phyloP scores from a whole-genome alignment of 2,888 invertebrate genomes.

The Dromius quadrimaculatus region DNA sequence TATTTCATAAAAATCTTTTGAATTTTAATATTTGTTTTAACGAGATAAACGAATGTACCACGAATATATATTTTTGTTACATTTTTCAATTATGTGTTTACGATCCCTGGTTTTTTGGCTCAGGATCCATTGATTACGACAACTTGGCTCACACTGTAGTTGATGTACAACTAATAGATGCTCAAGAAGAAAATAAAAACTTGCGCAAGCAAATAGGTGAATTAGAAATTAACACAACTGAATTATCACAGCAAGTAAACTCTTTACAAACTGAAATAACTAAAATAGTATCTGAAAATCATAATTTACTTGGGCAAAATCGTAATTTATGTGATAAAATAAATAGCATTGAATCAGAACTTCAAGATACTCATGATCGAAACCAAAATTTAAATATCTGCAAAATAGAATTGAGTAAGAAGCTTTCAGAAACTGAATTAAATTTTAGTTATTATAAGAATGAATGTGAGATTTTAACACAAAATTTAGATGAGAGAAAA shows the following conservation, averaged over 20 bases:
- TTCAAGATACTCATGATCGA: not conserved
- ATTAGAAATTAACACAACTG: conserved; percentile 14
- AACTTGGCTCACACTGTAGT: conserved; percentile 64
- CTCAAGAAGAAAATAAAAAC: conserved; percentile 60
- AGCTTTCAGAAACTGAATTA: conserved; percentile 21
- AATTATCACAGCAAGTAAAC: conserved; percentile 18
- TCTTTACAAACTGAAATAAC: not conserved
- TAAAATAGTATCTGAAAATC: conserved; percentile 20
- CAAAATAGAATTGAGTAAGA: not conserved
- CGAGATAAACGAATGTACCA: too few relatives aligned
- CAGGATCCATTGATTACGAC: conserved; percentile 56
- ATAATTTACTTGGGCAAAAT: not conserved
- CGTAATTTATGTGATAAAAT: conserved; percentile 1
- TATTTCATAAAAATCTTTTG: too few relatives aligned
- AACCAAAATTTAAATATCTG: not conserved
- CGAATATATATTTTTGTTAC: too few relatives aligned
- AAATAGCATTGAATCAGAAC: not conserved
- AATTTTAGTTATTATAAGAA: not conserved
- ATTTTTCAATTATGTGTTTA: too few relatives aligned
- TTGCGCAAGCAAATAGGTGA: conserved; percentile 48
- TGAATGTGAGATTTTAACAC: not conserved
- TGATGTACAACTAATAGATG: conserved; percentile 65
- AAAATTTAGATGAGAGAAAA: not conserved
- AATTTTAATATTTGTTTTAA: too few relatives aligned
- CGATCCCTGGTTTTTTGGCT: too few relatives aligned